Conservation (phyloP, 2,888 invertebrate genomes). For the Himalopsyche tibetana region DNA sequence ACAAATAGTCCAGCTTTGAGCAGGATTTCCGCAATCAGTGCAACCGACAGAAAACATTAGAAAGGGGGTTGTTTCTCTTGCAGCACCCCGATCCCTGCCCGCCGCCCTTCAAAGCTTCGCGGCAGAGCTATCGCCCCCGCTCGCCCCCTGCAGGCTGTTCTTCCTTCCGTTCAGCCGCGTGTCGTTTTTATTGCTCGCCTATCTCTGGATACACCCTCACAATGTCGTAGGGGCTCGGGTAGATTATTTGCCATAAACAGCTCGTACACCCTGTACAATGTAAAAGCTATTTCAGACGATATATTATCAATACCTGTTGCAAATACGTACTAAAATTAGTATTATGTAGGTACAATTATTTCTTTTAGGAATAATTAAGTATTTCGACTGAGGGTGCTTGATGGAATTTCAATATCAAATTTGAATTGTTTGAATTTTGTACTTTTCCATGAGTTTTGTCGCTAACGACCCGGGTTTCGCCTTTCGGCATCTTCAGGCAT, state of each 20-base stretch:
- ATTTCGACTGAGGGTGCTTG: too few relatives aligned
- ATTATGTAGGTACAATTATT: too few relatives aligned
- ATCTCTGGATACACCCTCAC: slow-evolving; percentile 37
- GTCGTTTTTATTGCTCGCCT: slow-evolving; percentile 56
- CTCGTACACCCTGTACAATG: too few relatives aligned
- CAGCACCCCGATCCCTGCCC: slow-evolving; percentile 2
- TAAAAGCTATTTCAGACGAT: too few relatives aligned
- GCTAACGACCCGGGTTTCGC: too few relatives aligned
- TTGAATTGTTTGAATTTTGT: too few relatives aligned
- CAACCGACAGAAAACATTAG: slow-evolving; percentile 42
- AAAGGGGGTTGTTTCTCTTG: slow-evolving; percentile 36
- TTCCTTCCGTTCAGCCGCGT: slow-evolving; percentile 54
- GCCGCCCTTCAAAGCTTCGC: slow-evolving; percentile 8
- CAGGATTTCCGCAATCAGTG: slow-evolving; percentile 43
- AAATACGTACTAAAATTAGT: too few relatives aligned
- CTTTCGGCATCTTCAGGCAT: too few relatives aligned
- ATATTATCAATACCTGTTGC: too few relatives aligned
- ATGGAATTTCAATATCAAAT: too few relatives aligned
- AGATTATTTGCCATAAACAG: background rate
- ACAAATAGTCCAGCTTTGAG: slow-evolving; percentile 42
- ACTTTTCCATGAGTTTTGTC: too few relatives aligned
- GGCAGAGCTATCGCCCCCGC: slow-evolving; percentile 44
- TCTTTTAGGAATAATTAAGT: too few relatives aligned
- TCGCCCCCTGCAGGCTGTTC: slow-evolving; percentile 42
- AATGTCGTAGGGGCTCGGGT: background rate